Evolutionary conservation across 2,113 vertebrate genomes (phyloP).

Genomic region (Okapia johnstoni): DNA sequence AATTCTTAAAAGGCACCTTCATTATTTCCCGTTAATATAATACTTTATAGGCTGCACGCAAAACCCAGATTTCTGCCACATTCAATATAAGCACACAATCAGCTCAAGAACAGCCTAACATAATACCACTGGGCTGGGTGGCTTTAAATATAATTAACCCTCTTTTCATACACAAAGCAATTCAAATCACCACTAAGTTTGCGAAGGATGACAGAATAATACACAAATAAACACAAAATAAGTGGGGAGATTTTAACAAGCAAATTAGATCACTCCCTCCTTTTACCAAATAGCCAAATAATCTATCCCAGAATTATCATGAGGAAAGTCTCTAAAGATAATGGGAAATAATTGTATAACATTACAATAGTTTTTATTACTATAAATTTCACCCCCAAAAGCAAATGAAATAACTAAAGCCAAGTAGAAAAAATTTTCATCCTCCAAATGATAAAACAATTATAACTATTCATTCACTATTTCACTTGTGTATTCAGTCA

Average conservation of each 20-base stretch:
- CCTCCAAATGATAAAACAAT: background rate
- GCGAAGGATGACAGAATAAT: background rate
- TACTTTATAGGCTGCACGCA: background rate
- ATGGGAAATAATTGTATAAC: background rate
- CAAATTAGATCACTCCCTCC: background rate
- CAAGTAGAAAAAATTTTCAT: background rate
- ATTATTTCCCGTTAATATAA: background rate
- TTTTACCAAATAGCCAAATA: background rate
- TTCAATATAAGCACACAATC: background rate
- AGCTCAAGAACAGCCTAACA: background rate
- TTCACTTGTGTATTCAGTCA: background rate
- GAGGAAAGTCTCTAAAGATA: background rate
- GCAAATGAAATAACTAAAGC: conserved; percentile 15
- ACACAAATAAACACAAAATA: background rate
- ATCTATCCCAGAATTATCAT: background rate
- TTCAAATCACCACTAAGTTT: background rate
- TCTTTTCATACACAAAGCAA: background rate
- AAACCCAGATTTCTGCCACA: conserved; percentile 1
- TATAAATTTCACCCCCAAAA: background rate
- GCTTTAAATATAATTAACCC: background rate
- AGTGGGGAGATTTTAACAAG: background rate
- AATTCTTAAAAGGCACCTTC: background rate
- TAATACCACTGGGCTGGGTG: background rate
- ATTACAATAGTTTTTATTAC: background rate
- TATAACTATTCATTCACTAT: background rate